A percentile compares a stretch with the other conserved stretches of the same genome.
These are phyloP conservation scores for Cheilosia pagana DNA, from an alignment of 2,888 invertebrate species.

Conservation along the genomic window DNA sequence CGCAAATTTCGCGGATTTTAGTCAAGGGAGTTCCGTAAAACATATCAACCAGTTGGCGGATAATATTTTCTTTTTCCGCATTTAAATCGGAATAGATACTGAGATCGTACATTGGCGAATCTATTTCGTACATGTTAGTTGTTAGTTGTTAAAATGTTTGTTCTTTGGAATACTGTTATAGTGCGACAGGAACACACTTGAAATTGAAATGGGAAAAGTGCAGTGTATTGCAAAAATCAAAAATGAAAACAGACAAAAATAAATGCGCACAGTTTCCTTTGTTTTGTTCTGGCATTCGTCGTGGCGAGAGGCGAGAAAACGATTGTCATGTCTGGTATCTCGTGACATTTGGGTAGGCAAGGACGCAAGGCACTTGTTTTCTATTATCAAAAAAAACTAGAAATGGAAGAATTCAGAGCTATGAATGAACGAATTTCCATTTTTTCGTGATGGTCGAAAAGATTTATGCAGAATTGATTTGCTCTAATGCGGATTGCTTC, in stretches of 20 bases:
- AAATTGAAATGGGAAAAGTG: constrained; percentile 22
- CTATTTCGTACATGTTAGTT: constrained; percentile 14
- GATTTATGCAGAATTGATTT: too few relatives aligned
- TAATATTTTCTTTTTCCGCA: constrained; percentile 62
- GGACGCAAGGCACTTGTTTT: neutral
- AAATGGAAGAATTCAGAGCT: too few relatives aligned
- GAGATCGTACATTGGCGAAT: constrained; percentile 35
- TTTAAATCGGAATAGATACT: constrained; percentile 29
- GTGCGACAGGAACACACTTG: neutral
- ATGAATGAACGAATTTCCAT: too few relatives aligned
- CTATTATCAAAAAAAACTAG: too few relatives aligned
- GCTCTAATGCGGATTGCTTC: too few relatives aligned
- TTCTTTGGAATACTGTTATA: constrained; percentile 21
- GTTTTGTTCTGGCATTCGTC: constrained; percentile 61
- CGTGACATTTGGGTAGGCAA: constrained; percentile 8
- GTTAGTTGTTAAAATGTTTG: constrained; percentile 3
- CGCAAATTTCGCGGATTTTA: constrained; percentile 59
- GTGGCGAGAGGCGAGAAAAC: neutral
- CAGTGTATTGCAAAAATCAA: constrained; percentile 20
- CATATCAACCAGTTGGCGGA: constrained; percentile 75
- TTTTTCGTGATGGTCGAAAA: too few relatives aligned
- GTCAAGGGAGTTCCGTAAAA: constrained; percentile 58
- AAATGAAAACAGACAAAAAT: neutral
- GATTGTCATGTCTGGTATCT: neutral
- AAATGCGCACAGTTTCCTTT: constrained; percentile 28